Base-by-base conservation (phyloP, 2,888 invertebrate genomes). In the Diabrotica balteata region DNA sequence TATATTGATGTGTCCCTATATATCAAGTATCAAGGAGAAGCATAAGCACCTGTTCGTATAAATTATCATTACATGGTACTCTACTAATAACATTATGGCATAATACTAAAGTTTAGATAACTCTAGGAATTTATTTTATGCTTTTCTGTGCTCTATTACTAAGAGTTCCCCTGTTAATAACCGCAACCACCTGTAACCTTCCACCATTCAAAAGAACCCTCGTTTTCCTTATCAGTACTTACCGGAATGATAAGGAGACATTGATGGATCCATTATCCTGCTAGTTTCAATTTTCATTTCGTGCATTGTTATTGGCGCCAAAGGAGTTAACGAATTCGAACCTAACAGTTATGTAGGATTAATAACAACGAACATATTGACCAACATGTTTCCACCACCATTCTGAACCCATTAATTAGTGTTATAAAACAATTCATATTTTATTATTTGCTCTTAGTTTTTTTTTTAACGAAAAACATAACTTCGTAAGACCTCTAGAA, bases 301-400 rank as follows among this genome's bases (percentile, higher is more conserved):
- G 86, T 91, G 91, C 89, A 91, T 90, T 83, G 88, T 90, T 83
- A 91, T 89, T 76, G 91, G 91, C 76, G 91, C 90, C 83, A 91
- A 85, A 76, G 91, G 90, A 78, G 91, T 90, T 84, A 91, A 85
- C 74, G 90, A 88, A 83, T 88, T 87, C 84, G 88, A 84, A 84
- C 88, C 88, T 87, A 76, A 67, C 77, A 79, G 75, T 67, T 71
- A 73, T 68, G 63, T 63, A 59, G 44, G 63, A 69, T 67, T 58
- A 50, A 58, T 61, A 58, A 63, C 22, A 49, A 54, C 43, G 42
- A 50, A 63, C n/a, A 55, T 54, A n/a, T 46, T 11, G 8, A n/a
- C 22, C 50, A 45, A 32, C 11, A 55, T 59, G 22, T 55, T 68
- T 64, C 60, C 64, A 73, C 76, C 74, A 74, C 75, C 76, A 74